Conservation (phyloP, 2,888 invertebrate species). For the Temnothorax unifasciatus region DNA sequence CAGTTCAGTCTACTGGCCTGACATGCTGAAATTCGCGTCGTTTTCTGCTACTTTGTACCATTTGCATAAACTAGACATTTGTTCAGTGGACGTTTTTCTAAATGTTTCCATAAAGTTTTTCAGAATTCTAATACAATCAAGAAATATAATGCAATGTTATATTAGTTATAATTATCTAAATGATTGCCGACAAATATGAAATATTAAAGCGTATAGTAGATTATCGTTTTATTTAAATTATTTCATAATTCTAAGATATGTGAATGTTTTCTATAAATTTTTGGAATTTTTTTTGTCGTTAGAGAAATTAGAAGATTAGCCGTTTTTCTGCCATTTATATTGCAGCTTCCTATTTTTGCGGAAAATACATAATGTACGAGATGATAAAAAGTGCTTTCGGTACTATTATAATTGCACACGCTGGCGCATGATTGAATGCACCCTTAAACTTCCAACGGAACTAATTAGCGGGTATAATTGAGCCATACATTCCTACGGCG, state of each 20-base stretch:
- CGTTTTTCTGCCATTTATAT: background rate
- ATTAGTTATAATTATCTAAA: background rate
- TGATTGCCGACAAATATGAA: background rate
- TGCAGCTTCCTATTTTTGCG: background rate
- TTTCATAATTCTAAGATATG: background rate
- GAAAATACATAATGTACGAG: background rate
- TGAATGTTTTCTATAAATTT: background rate
- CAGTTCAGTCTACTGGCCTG: slow-evolving; percentile 68
- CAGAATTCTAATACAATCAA: background rate
- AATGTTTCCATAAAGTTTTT: background rate
- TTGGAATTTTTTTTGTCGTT: background rate
- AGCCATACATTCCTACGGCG: slow-evolving; percentile 46
- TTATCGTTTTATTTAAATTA: background rate
- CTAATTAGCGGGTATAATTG: slow-evolving; percentile 58
- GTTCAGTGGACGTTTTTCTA: background rate
- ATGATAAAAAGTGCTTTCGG: slow-evolving; percentile 19
- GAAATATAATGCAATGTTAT: background rate
- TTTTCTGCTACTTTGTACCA: slow-evolving; percentile 20
- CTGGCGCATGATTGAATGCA: slow-evolving; percentile 55
- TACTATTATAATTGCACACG: slow-evolving; percentile 41
- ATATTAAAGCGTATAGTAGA: background rate
- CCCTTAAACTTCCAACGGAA: slow-evolving; percentile 45
- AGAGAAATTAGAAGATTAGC: background rate
- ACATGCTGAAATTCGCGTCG: slow-evolving; percentile 56
- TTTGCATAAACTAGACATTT: slow-evolving; percentile 8